Base-by-base conservation (phyloP, 2,888 invertebrate genomes). In the Agonum fuliginosum region DNA sequence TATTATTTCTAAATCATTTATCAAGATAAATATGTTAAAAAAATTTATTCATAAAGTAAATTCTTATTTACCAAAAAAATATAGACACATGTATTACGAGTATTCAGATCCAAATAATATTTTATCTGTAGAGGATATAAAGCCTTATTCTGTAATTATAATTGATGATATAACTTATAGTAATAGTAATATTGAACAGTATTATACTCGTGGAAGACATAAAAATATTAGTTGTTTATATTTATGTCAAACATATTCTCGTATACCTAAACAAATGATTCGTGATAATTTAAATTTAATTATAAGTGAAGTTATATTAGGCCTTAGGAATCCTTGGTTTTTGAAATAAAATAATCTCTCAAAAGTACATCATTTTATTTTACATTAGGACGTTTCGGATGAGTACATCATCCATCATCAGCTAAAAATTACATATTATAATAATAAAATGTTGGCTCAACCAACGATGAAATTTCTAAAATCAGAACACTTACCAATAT, bases 111-210 rank as follows among this genome's bases (percentile, higher is more conserved):
- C 17, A n/a, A 78, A 79, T 34, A 79, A 80, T 14, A 78, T 81
- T 4, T 41, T 79, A 20, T n/a, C 75, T 12, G 78, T 81, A 4
- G 4, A 80, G 5, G 78, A 81, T 27, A 82, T 83, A 2, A 80
- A 14, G 80, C 85, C 6, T 81, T 86, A 74, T 84, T 86, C 69
- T 86, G 85, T 78, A 84, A 85, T 80, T n/a, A n/a, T n/a, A n/a
- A n/a, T n/a, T n/a, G 84, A 86, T 81, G 82, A 85, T 17, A 81
- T 82, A 14, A 84, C 83, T 62, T 83, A 83, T 24, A 82, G 82
- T 48, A 82, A 83, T 75, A 78, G 81, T 22, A 81, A 80, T 24
- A 81, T 85, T 10, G 78, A 81, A 78, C 78, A 79, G 5, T 84
- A 82, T 77, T 85, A 83, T 77, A 80, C 82, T 80, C 83, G 79